phyloP scores from a whole-genome alignment of 2,113 vertebrate species.

The Phainopepla nitens region DNA sequence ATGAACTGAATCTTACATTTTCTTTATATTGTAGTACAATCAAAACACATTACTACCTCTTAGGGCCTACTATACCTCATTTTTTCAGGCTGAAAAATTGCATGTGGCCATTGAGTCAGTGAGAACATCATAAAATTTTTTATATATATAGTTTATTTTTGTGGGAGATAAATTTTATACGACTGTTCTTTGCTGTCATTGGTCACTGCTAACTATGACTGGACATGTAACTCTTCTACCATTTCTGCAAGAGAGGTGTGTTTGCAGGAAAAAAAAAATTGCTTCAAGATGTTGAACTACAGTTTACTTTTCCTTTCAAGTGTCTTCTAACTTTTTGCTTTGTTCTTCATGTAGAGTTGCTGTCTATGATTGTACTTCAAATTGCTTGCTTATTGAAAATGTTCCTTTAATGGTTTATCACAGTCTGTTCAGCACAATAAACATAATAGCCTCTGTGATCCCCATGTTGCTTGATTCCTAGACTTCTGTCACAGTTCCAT shows the following conservation, averaged over 20 bases:
- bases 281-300: conserved; percentile 72
- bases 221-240: conserved; percentile 82
- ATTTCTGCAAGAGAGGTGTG: conserved; percentile 82
- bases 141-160: conserved; percentile 96
- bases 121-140: conserved; percentile 90
- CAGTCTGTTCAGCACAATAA: conserved; percentile 94
- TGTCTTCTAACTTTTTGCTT: conserved; percentile 82
- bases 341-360: conserved; percentile 82
- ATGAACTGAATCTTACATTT: conserved; percentile 79
- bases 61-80: conserved; percentile 94
- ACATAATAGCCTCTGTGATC: conserved; percentile 87
- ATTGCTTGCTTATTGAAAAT: conserved; percentile 86
- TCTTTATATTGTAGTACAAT: conserved; percentile 89
- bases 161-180: conserved; percentile 93
- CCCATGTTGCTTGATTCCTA: conserved; percentile 73
- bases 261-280: conserved; percentile 72
- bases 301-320: conserved; percentile 73
- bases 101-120: conserved; percentile 83
- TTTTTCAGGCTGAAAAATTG: conserved; percentile 88
- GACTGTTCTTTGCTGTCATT: conserved; percentile 86
- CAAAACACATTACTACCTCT: conserved; percentile 96
- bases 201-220: conserved; percentile 84
- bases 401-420: conserved; percentile 88
- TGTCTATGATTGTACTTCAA: conserved; percentile 87
- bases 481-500: conserved; percentile 68